These are phyloP conservation scores for Hippocampus guttulatus DNA, from an alignment of 2,113 vertebrate genomes.

Conservation along the genomic window DNA sequence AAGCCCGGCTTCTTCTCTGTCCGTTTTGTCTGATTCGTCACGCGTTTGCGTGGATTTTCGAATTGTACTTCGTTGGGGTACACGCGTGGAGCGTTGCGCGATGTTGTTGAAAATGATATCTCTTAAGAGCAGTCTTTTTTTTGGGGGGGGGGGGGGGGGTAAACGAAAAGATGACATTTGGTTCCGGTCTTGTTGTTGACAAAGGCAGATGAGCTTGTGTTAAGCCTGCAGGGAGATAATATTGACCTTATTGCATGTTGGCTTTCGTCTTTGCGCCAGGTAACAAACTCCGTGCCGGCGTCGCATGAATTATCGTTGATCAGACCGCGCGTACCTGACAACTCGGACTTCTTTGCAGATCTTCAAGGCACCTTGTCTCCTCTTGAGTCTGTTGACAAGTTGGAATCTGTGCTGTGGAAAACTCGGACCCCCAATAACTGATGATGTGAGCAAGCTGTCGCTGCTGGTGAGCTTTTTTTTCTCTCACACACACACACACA, in stretches of 20 bases:
- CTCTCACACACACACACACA: too few relatives aligned
- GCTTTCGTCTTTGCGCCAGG: not conserved
- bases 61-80: not conserved
- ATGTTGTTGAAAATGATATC: not conserved
- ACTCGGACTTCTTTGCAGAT: conserved; percentile 39
- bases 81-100: too few relatives aligned
- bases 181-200: conserved; percentile 24
- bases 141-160: too few relatives aligned
- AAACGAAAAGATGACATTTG: conserved; percentile 5
- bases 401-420: conserved; percentile 61
- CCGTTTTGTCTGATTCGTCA: not conserved
- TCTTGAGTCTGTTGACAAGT: conserved; percentile 62
- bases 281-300: not conserved
- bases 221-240: not conserved
- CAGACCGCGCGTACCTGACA: not conserved
- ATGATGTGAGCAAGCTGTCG: conserved; percentile 68
- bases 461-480: conserved; percentile 50
- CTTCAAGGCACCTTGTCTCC: conserved; percentile 63
- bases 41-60: not conserved
- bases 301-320: too few relatives aligned
- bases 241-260: not conserved
- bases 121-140: not conserved
- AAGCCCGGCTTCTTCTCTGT: conserved; percentile 20
- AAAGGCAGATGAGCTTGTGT: not conserved
- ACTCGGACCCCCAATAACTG: conserved; percentile 62